These are phyloP conservation scores for Dione vanillae DNA, from an alignment of 2,888 invertebrate species.

Conservation along the genomic window DNA sequence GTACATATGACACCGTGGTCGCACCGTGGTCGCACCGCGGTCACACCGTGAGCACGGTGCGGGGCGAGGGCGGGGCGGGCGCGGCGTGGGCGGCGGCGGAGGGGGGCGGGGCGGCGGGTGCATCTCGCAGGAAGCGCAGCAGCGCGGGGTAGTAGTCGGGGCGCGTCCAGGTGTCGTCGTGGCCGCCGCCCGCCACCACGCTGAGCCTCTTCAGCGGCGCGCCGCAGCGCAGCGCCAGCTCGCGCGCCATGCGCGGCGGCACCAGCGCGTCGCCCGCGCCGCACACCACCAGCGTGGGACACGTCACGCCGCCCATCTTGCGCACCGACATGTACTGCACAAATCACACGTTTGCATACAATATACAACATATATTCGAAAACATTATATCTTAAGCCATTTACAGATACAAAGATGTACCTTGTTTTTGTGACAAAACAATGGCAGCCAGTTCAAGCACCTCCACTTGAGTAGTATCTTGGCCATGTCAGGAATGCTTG, in stretches of 20 bases:
- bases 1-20: background rate
- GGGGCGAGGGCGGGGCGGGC: background rate
- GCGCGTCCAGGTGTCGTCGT: conserved; percentile 97
- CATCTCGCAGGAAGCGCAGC: conserved; percentile 78
- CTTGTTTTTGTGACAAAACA: conserved; percentile 95
- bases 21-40: background rate
- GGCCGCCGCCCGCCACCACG: conserved; percentile 92
- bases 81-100: background rate
- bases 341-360: conserved; percentile 1
- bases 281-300: conserved; percentile 94
- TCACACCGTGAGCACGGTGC: background rate
- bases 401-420: conserved; percentile 72
- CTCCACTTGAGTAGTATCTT: conserved; percentile 90
- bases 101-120: conserved; percentile 61
- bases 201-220: conserved; percentile 90
- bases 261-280: conserved; percentile 94
- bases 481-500: conserved; percentile 97
- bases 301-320: conserved; percentile 89
- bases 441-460: conserved; percentile 90
- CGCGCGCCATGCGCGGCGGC: conserved; percentile 95
- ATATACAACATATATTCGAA: background rate
- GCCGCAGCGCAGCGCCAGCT: conserved; percentile 89
- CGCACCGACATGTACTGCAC: conserved; percentile 88
- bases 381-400: background rate
- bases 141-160: conserved; percentile 89